A percentile compares a stretch with the other conserved stretches of the same genome.
Conservation (phyloP, 2,797 vertebrate genomes). For the Hippopotamyrus pictus region DNA sequence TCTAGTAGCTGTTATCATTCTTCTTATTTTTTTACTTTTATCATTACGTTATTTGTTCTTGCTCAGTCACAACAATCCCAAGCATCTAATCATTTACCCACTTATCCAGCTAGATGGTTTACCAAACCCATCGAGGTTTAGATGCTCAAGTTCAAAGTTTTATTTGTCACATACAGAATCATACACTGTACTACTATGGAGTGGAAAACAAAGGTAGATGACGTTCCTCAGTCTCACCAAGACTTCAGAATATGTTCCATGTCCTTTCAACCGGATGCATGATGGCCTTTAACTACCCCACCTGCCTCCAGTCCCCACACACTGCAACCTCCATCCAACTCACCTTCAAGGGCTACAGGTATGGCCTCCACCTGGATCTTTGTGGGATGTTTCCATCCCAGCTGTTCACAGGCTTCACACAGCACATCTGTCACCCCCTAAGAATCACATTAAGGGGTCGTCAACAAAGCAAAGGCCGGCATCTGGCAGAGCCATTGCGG, state of each 20-base stretch:
- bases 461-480: background rate
- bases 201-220: background rate
- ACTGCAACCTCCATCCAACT: background rate
- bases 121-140: background rate
- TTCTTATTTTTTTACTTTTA: background rate
- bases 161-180: background rate
- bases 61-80: background rate
- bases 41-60: background rate
- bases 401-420: conserved; percentile 88
- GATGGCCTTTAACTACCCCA: background rate
- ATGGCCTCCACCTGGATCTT: conserved; percentile 92
- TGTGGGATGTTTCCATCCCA: conserved; percentile 89
- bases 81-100: background rate
- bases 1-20: background rate
- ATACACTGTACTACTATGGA: background rate
- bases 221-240: background rate
- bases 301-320: background rate
- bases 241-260: background rate
- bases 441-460: background rate
- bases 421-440: conserved; percentile 93
- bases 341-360: conserved; percentile 86
- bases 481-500: background rate
- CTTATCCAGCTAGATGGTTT: background rate
- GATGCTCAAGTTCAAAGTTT: background rate
- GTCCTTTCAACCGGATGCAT: background rate